Evolutionary conservation across 1,140 invertebrate genomes (phyloP).

Genomic region (Drosophila sechellia): DNA sequence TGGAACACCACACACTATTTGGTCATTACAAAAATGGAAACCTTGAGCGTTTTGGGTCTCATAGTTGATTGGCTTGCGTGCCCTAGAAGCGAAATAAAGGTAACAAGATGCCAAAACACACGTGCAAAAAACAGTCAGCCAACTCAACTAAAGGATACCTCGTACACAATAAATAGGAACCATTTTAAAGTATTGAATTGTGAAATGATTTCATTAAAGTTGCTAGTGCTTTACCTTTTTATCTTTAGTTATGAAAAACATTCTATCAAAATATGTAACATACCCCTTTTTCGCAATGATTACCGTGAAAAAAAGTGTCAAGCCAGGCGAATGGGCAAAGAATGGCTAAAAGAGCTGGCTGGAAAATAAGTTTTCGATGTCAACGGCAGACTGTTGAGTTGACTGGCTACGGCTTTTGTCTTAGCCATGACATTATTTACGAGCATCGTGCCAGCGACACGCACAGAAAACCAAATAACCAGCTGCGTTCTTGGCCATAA

Average conservation of each 20-base stretch:
- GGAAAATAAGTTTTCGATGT: constrained; percentile 52
- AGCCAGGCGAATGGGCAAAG: constrained; percentile 23
- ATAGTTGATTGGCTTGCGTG: constrained; percentile 58
- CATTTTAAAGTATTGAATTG: too few relatives aligned
- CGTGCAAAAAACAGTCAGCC: constrained; percentile 11
- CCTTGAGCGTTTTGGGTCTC: constrained; percentile 35
- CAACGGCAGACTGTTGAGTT: constrained; percentile 50
- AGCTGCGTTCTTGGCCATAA: constrained; percentile 28
- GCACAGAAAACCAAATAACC: constrained; percentile 56
- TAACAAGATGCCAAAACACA: constrained; percentile 24
- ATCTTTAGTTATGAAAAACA: too few relatives aligned
- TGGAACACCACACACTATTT: constrained; percentile 13
- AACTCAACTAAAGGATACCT: neutral
- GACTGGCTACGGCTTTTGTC: constrained; percentile 46
- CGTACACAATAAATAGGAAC: neutral
- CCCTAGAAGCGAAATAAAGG: constrained; percentile 20
- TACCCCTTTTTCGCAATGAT: neutral
- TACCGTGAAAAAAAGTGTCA: constrained; percentile 27
- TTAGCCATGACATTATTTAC: constrained; percentile 70
- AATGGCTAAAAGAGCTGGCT: constrained; percentile 15
- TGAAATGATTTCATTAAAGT: too few relatives aligned
- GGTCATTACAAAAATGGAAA: constrained; percentile 29
- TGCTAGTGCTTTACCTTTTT: too few relatives aligned
- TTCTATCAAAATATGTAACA: neutral
- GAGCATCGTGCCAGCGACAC: constrained; percentile 53